Conservation (phyloP, 2,888 invertebrate species). For the Sycophila texana region DNA sequence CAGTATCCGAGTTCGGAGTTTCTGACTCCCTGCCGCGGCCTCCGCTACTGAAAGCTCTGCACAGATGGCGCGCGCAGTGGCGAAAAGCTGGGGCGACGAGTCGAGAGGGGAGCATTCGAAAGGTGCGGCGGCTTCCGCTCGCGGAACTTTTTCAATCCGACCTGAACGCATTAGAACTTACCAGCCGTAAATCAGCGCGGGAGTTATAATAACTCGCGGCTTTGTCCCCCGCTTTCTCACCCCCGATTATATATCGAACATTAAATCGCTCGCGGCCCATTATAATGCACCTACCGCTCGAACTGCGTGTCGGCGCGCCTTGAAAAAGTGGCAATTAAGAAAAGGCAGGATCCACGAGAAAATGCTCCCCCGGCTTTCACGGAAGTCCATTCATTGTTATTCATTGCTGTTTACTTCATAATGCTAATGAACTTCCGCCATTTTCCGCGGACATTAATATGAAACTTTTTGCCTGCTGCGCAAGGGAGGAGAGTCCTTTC, state of each 20-base stretch:
- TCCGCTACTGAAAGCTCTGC: background rate
- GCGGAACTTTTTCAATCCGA: constrained; percentile 18
- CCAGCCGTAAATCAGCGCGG: constrained; percentile 31
- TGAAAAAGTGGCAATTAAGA: constrained; percentile 33
- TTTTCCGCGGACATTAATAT: constrained; percentile 32
- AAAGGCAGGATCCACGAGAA: constrained; percentile 12
- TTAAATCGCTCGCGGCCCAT: constrained; percentile 15
- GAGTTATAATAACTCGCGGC: constrained; percentile 20
- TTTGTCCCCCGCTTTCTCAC: background rate
- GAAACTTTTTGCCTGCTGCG: constrained; percentile 6
- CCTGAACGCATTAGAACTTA: constrained; percentile 34
- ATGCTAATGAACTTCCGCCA: constrained; percentile 41
- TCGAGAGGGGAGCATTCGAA: constrained; percentile 45
- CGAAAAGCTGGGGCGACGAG: background rate
- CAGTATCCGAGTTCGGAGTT: no score
- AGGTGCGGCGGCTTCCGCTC: background rate
- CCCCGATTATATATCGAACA: constrained; percentile 33
- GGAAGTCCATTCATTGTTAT: constrained; percentile 45
- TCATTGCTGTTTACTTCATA: constrained; percentile 48
- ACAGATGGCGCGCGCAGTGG: constrained; percentile 22
- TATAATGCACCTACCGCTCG: background rate
- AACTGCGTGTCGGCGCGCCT: background rate
- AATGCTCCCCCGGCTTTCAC: background rate
- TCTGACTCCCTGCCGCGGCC: no score
- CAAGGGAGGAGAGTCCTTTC: background rate